Base-by-base conservation (phyloP, 2,888 invertebrate genomes). In the Drosophila rubida region DNA sequence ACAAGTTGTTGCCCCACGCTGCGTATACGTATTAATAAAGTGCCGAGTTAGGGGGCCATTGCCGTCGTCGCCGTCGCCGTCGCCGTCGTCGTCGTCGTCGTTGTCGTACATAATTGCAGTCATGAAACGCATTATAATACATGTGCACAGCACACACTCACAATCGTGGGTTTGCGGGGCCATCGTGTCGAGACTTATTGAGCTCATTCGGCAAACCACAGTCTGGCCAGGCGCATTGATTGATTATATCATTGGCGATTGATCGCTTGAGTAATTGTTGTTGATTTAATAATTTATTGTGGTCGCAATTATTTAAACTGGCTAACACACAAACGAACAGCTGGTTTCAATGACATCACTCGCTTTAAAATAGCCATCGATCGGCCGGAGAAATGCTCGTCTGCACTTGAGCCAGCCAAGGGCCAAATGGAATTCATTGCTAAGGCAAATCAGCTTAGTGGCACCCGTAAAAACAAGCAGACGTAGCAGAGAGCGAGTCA, bases 211-310 rank as follows among this genome's bases (percentile, higher is more conserved):
- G 54, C 61, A 61, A 61, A 60, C 64, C 49, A 66, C 59, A 70
- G 50, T 64, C 50, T 53, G 48, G 57, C 41, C 49, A 50, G 14
- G n/a, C 22, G 67, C 61, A 69, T 69, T 85, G 83, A 82, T 86
- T 86, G 80, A 83, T 86, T 82, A 62, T 69, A 75, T 80, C 69
- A 63, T 54, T 63, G 68, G 37, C 63, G 63, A 65, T 78, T 75
- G 71, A 64, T 67, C 69, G 69, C 50, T 66, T 80, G 83, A 73
- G 69, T 82, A 78, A 83, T 86, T 82, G 78, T 69, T 80, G 80
- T 87, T 86, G 86, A 86, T 86, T 88, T 75, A 88, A 86, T 86
- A 80, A 86, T 84, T 86, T 74, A 88, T 83, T 70, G 73, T 50
- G 63, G 71, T 58, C 57, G 64, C 69, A 71, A 88, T 75, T 83